Conservation (phyloP, 1,140 invertebrate species). For the Orchestia grillus region DNA sequence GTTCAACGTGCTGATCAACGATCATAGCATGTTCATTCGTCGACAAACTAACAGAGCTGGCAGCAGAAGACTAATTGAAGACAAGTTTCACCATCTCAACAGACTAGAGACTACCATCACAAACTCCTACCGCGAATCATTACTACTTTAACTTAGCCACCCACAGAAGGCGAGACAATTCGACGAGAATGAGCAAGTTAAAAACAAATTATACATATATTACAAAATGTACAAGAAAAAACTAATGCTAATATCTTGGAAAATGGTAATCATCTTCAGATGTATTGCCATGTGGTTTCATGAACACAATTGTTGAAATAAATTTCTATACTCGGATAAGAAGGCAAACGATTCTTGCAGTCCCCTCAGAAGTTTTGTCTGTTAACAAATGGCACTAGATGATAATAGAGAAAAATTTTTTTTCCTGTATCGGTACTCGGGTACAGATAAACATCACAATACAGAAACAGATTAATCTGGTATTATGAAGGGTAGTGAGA, state of each 20-base stretch:
- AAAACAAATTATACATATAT: conserved; percentile 51
- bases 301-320: conserved; percentile 41
- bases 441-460: conserved; percentile 14
- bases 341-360: background rate
- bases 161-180: conserved; percentile 50
- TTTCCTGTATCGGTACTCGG: background rate
- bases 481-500: conserved; percentile 5
- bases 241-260: conserved; percentile 50
- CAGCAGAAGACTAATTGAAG: conserved; percentile 11
- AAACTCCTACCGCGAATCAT: background rate
- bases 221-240: conserved; percentile 53
- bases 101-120: conserved; percentile 54
- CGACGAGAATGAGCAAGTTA: conserved; percentile 56
- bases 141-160: conserved; percentile 36
- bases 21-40: background rate
- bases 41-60: background rate
- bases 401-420: background rate
- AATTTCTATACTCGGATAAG: background rate
- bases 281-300: conserved; percentile 45
- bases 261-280: conserved; percentile 41
- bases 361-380: background rate
- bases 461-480: conserved; percentile 26
- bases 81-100: conserved; percentile 32
- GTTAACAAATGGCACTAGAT: conserved; percentile 27
- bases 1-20: background rate